Conservation (phyloP, 2,797 vertebrate genomes). For the Peromyscus melanophrys region DNA sequence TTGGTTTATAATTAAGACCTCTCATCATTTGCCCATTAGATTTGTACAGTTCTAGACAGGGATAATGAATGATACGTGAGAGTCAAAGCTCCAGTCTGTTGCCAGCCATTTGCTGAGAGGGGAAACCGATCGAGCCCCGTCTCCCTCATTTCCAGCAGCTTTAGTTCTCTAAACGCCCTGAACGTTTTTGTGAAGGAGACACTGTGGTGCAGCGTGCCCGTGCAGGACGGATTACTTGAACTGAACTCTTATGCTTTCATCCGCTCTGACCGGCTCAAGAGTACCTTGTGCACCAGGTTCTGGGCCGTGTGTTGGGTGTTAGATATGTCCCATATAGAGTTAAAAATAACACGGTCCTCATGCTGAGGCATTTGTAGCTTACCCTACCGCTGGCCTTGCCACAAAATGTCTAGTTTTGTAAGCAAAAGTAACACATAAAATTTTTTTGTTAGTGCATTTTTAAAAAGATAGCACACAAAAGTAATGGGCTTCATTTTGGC, state of each 20-base stretch:
- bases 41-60: not conserved
- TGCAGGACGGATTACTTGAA: not conserved
- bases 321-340: not conserved
- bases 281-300: not conserved
- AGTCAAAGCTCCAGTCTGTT: not conserved
- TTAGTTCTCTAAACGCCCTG: not conserved
- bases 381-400: not conserved
- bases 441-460: not conserved
- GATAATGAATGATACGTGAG: not conserved
- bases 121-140: accelerated
- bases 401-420: not conserved
- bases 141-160: not conserved
- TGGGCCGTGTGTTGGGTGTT: not conserved
- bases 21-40: conserved; percentile 5
- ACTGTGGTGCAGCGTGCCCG: not conserved
- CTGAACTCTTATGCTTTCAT: conserved; percentile 9
- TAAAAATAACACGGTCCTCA: not conserved
- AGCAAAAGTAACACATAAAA: conserved; percentile 12
- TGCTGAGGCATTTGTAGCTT: not conserved
- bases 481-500: not conserved
- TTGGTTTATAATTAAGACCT: not conserved
- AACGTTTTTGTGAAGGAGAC: not conserved
- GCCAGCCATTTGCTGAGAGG: not conserved
- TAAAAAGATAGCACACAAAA: not conserved
- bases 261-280: not conserved